A percentile compares a stretch with the other conserved stretches of the same genome.
phyloP scores from a whole-genome alignment of 2,113 vertebrate species.

The Neoarius graeffei region DNA sequence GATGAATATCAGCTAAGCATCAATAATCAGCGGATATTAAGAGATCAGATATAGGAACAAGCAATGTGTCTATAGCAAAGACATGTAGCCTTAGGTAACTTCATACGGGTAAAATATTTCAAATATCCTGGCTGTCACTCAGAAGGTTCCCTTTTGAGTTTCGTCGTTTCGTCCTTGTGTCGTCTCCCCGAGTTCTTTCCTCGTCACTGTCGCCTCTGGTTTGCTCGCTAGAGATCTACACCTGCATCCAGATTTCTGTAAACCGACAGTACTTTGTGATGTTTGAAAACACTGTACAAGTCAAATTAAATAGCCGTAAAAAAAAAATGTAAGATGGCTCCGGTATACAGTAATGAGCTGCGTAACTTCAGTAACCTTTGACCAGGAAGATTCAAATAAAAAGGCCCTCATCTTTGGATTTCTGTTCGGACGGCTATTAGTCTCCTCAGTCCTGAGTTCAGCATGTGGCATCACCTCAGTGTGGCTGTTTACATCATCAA shows the following conservation, averaged over 20 bases:
- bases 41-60: not conserved
- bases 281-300: not conserved
- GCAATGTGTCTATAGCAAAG: not conserved
- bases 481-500: too few relatives aligned
- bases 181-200: not conserved
- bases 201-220: not conserved
- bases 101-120: not conserved
- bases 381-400: not conserved
- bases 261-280: not conserved
- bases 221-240: not conserved
- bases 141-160: not conserved
- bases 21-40: not conserved
- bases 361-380: not conserved
- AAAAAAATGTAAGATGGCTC: not conserved
- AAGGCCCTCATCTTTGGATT: not conserved
- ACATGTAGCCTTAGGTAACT: not conserved
- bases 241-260: not conserved
- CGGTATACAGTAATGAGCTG: not conserved
- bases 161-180: not conserved
- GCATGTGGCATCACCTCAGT: not conserved
- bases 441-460: not conserved
- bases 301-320: not conserved
- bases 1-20: not conserved
- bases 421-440: not conserved
- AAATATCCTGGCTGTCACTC: not conserved